phyloP scores from a whole-genome alignment of 2,113 vertebrate genomes.

The Syrrhaptes paradoxus region DNA sequence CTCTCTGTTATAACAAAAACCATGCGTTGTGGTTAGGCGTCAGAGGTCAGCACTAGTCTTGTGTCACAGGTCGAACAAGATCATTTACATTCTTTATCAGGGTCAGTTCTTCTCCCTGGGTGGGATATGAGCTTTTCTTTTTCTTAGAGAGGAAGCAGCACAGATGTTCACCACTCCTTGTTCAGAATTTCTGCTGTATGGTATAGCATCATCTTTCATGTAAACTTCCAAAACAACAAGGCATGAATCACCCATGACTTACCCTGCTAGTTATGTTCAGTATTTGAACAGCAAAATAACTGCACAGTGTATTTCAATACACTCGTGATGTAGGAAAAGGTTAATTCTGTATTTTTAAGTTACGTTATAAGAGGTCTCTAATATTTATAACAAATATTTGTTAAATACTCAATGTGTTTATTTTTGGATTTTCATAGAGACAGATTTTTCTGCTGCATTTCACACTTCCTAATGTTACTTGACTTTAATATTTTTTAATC shows the following conservation, averaged over 20 bases:
- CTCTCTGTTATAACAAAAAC: slow-evolving; percentile 72
- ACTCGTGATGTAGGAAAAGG: not conserved
- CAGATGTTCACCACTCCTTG: slow-evolving; percentile 77
- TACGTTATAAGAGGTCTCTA: not conserved
- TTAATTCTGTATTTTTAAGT: not conserved
- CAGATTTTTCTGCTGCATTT: not conserved
- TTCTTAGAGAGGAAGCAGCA: slow-evolving; percentile 63
- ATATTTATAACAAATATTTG: not conserved
- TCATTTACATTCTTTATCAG: slow-evolving; percentile 78
- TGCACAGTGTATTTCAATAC: not conserved
- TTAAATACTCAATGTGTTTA: not conserved
- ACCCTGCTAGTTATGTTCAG: not conserved
- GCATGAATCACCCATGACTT: not conserved
- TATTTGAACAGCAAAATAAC: not conserved
- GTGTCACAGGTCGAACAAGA: slow-evolving; percentile 72
- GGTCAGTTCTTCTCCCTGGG: slow-evolving; percentile 81
- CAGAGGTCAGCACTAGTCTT: slow-evolving; percentile 63
- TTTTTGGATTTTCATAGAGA: not conserved
- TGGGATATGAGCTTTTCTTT: slow-evolving; percentile 77
- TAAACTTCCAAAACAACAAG: slow-evolving; percentile 13
- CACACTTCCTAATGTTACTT: not conserved
- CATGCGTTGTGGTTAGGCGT: slow-evolving; percentile 54
- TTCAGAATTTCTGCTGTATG: slow-evolving; percentile 4
- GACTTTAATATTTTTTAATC: not conserved
- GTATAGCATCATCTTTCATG: not conserved